These are phyloP conservation scores for Acromyrmex echinatior DNA, from an alignment of 1,140 invertebrate genomes.

Conservation along the genomic window DNA sequence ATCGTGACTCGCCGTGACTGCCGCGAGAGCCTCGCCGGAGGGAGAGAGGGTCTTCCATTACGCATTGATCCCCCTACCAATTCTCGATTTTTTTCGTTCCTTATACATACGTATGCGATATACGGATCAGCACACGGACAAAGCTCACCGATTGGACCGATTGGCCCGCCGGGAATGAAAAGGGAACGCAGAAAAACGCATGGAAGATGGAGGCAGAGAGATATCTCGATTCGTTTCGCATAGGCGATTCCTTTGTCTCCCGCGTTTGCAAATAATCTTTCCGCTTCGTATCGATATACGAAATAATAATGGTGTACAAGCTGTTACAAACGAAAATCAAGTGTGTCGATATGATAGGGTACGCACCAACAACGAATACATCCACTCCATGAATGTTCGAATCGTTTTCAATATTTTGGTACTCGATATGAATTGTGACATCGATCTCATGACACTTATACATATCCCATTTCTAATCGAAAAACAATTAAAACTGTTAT, in stretches of 20 bases:
- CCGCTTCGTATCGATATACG: conserved; percentile 3
- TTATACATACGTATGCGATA: conserved; percentile 59
- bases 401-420: conserved; percentile 47
- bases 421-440: neutral
- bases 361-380: neutral
- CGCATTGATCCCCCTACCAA: conserved; percentile 67
- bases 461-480: conserved; percentile 14
- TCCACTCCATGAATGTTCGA: conserved; percentile 18
- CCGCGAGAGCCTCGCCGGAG: conserved; percentile 24
- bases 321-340: conserved; percentile 24
- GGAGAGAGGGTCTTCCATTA: conserved; percentile 67
- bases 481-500: conserved; percentile 36
- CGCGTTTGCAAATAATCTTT: conserved; percentile 66
- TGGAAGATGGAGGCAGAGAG: conserved; percentile 23
- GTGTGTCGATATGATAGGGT: neutral
- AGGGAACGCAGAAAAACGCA: conserved; percentile 29
- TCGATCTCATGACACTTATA: conserved; percentile 38
- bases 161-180: conserved; percentile 52
- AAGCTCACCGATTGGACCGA: conserved; percentile 69
- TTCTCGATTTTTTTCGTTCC: conserved; percentile 67
- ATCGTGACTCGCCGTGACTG: conserved; percentile 52
- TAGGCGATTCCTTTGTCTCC: conserved; percentile 51
- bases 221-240: conserved; percentile 64
- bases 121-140: conserved; percentile 59
- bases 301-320: conserved; percentile 34